These are phyloP conservation scores for Orbicella faveolata DNA, from an alignment of 64 coral and sea anemone genomes.

Conservation along the genomic window DNA sequence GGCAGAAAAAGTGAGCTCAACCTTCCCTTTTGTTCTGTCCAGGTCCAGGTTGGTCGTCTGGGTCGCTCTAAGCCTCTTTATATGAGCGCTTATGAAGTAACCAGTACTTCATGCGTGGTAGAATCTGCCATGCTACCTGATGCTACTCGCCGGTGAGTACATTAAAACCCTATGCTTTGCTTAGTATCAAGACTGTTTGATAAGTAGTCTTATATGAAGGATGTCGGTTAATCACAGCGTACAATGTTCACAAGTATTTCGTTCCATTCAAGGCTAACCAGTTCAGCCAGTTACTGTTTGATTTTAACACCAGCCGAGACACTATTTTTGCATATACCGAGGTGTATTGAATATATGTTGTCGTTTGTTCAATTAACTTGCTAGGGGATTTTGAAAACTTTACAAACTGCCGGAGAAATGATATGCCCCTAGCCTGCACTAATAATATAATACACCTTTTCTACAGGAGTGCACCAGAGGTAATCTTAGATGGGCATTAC, in stretches of 20 bases:
- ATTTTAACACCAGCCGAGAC: no score
- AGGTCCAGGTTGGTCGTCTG: slow-evolving; percentile 46
- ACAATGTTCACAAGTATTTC: no score
- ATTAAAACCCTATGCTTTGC: neutral
- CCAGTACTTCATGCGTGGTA: slow-evolving; percentile 42
- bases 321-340: no score
- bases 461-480: slow-evolving; percentile 74
- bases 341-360: no score
- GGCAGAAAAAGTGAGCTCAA: no score
- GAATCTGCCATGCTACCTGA: slow-evolving; percentile 42
- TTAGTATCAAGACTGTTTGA: neutral
- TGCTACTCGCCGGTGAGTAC: slow-evolving; percentile 41
- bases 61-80: slow-evolving; percentile 51
- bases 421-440: no score
- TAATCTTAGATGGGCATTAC: slow-evolving; percentile 58
- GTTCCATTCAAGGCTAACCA: neutral
- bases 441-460: neutral
- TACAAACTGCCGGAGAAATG: no score
- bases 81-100: slow-evolving; percentile 32
- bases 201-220: no score
- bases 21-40: neutral
- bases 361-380: no score
- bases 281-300: neutral
- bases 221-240: no score
- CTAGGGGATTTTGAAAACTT: no score